Evolutionary conservation across 2,888 invertebrate genomes (phyloP).

Genomic region (Epinotia bilunana): DNA sequence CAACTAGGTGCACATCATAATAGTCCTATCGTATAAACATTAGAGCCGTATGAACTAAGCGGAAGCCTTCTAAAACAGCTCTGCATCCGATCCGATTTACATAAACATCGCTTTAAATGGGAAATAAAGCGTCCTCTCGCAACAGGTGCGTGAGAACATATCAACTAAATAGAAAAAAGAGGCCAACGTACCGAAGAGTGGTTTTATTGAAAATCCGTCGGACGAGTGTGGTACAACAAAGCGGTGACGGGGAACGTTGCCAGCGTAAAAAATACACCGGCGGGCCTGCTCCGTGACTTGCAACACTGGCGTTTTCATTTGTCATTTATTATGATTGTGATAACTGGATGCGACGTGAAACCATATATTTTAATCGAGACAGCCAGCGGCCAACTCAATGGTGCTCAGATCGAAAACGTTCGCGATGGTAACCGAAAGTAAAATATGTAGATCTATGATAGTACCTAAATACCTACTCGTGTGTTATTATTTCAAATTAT

Average conservation of each 20-base stretch:
- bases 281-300: constrained; percentile 74
- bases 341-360: constrained; percentile 71
- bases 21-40: background rate
- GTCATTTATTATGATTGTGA: constrained; percentile 85
- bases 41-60: constrained; percentile 3
- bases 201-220: constrained; percentile 77
- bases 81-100: constrained; percentile 46
- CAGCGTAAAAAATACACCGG: constrained; percentile 68
- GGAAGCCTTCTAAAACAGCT: constrained; percentile 32
- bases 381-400: constrained; percentile 49
- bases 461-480: background rate
- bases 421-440: constrained; percentile 1
- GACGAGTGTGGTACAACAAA: constrained; percentile 74
- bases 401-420: constrained; percentile 20
- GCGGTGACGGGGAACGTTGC: constrained; percentile 72
- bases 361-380: constrained; percentile 66
- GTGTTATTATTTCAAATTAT: constrained; percentile 3
- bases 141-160: constrained; percentile 81
- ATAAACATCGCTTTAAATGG: constrained; percentile 50
- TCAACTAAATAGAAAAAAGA: constrained; percentile 62
- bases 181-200: constrained; percentile 72
- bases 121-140: constrained; percentile 50
- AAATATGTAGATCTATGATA: constrained; percentile 3
- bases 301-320: constrained; percentile 80
- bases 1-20: background rate